Evolutionary conservation across 2,888 invertebrate genomes (phyloP).

Genomic region (Luperina testacea): DNA sequence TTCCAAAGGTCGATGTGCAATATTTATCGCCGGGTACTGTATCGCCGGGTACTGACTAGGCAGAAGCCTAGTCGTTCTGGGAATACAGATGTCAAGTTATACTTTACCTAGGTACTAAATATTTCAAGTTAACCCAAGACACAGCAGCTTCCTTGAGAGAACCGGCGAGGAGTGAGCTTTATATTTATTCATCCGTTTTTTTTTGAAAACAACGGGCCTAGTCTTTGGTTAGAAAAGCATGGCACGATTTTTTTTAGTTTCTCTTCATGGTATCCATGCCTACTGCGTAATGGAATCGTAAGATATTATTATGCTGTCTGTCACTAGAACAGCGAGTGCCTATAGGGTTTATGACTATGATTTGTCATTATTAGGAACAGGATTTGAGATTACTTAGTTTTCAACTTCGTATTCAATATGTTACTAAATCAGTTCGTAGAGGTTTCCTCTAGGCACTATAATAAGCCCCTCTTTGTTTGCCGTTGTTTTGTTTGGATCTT

Average conservation of each 20-base stretch:
- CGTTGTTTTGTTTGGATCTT: neutral
- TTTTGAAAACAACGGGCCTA: neutral
- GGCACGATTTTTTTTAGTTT: neutral
- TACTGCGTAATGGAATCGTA: neutral
- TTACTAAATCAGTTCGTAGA: too few relatives aligned
- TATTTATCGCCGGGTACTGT: too few relatives aligned
- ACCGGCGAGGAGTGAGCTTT: neutral
- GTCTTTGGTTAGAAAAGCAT: neutral
- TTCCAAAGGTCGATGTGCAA: too few relatives aligned
- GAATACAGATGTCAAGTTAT: neutral
- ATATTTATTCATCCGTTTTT: neutral
- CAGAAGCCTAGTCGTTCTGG: too few relatives aligned
- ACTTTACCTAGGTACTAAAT: neutral
- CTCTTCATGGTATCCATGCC: neutral
- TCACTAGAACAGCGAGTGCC: neutral
- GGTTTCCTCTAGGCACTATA: neutral
- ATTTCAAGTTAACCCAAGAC: neutral
- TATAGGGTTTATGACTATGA: neutral
- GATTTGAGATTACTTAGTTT: neutral
- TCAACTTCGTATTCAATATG: neutral
- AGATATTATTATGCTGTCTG: neutral
- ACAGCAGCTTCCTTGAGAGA: neutral
- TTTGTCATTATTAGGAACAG: neutral
- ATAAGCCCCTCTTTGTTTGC: neutral
- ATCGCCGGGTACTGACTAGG: too few relatives aligned